These are phyloP conservation scores for Pionites leucogaster DNA, from an alignment of 2,113 vertebrate species.

Conservation along the genomic window DNA sequence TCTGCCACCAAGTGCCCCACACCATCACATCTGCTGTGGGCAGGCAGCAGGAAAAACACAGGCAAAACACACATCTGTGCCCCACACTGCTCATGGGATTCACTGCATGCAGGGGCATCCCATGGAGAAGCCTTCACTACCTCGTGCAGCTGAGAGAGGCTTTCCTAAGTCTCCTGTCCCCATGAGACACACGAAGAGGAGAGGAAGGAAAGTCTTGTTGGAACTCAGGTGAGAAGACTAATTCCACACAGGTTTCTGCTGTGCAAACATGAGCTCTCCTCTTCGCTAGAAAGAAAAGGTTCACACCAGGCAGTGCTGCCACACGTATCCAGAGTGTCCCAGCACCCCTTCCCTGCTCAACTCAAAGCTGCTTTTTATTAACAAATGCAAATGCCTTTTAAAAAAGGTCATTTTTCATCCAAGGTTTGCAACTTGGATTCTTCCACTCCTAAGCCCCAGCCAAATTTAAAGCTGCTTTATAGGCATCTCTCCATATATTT, in stretches of 20 bases:
- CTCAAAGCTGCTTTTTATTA: constrained; percentile 44
- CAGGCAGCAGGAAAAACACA: background rate
- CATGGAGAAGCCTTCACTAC: background rate
- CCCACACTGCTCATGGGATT: background rate
- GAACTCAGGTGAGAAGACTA: background rate
- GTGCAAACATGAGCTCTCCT: background rate
- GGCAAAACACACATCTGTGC: background rate
- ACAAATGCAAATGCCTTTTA: background rate
- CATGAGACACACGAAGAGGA: background rate
- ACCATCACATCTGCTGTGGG: rapidly evolving
- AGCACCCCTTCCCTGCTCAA: background rate
- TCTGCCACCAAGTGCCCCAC: background rate
- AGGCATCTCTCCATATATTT: constrained; percentile 56
- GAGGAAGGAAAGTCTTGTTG: background rate
- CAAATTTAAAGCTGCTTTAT: constrained; percentile 52
- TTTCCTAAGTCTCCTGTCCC: background rate
- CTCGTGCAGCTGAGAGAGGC: background rate
- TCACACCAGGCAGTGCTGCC: background rate
- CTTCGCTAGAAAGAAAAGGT: background rate
- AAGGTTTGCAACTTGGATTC: constrained; percentile 13
- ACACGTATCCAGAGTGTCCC: background rate
- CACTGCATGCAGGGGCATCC: background rate
- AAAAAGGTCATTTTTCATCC: constrained; percentile 42
- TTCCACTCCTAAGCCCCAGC: constrained; percentile 33
- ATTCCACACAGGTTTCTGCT: background rate